Evolutionary conservation across 1,140 invertebrate genomes (phyloP), one percentile per base, ranked within the genome.

Genomic region (Diuraphis noxia): DNA sequence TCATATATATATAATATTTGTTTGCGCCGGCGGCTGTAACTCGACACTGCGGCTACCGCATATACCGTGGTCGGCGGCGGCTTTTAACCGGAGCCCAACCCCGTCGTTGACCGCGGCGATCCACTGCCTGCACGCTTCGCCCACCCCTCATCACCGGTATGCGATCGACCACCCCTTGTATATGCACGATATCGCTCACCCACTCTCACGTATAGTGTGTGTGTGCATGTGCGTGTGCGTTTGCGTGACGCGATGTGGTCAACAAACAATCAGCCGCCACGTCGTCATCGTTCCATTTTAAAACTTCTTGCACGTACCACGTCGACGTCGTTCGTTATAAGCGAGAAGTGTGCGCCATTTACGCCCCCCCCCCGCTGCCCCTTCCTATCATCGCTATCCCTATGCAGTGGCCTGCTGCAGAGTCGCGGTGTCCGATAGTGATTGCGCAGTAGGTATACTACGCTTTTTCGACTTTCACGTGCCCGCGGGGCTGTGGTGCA

Each of bases 71-170:
- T 56, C 38, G 38, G 23, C 82, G 13, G 43, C n/a, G 84, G 84
- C 84, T 86, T 86, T 86, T 86, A 86, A 86, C 84, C 46, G 40
- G 82, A 84, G 82, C 30, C 82, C 43, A 86, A 86, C 84, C 84
- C 84, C 41, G 21, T 63, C 36, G 86, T 43, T 25, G 34, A 30
- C 49, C 19, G 21, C 46, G 36, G 36, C 49, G 23, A 38, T 52
- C 21, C 49, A 2, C 36, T 19, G 46, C 21, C 46, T 5, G 46
- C 46, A 23, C 10, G 13, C 10, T 38, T 30, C 10, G 17, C 3
- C 21, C 36, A 41, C 82, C 38, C 41, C 40, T 85, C 40, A 8
- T 7, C 30, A 17, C 7, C 21, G 72, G 5, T 34, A n/a, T 5
- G 17, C 72, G 19, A 25, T 40, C 79, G 36, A 40, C 36, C 79